These are phyloP conservation scores for Genyomyrus donnyi DNA, from an alignment of 2,113 vertebrate species.

Conservation along the genomic window DNA sequence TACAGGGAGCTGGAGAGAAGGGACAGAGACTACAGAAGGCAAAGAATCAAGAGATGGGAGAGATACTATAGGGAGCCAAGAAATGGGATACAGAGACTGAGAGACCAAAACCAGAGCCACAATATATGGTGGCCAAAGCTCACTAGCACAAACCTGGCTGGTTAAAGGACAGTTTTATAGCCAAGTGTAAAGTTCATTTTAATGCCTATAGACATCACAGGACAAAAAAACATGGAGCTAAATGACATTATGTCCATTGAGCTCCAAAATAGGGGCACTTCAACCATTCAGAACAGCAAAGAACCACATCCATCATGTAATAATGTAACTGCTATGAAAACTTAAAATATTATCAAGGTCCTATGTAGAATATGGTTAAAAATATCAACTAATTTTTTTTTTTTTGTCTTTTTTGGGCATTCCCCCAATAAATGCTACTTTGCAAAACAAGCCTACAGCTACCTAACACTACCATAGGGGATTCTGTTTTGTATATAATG, in stretches of 20 bases:
- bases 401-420: neutral
- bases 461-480: neutral
- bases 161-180: neutral
- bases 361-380: neutral
- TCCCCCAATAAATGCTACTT: neutral
- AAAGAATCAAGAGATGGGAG: neutral
- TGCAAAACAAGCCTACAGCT: neutral
- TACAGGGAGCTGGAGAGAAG: neutral
- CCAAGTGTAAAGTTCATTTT: neutral
- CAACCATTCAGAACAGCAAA: neutral
- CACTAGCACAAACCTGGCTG: neutral
- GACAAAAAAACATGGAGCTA: neutral
- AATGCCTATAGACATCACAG: neutral
- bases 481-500: neutral
- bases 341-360: slow-evolving; percentile 1
- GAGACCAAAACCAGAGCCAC: neutral
- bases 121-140: neutral
- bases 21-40: neutral
- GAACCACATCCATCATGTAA: neutral
- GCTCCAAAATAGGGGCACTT: neutral
- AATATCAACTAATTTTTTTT: neutral
- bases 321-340: neutral
- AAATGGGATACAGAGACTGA: neutral
- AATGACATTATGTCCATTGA: neutral
- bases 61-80: neutral